Evolutionary conservation across 2,888 invertebrate species (phyloP), one percentile per base, ranked within the genome.

Genomic region (Polylopha cassiicola): DNA sequence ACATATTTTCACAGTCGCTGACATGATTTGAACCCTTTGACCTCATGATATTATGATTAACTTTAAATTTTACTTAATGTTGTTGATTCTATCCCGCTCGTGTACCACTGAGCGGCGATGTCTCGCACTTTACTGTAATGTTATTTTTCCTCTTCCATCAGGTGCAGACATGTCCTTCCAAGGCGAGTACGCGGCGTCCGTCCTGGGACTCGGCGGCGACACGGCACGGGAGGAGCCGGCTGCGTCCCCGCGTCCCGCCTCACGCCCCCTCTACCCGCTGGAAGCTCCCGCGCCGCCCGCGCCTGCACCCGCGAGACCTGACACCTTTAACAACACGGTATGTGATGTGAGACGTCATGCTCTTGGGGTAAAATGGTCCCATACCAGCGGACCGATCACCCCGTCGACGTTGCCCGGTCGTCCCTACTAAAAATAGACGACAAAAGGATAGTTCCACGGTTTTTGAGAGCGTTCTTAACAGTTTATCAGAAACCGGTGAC

Each of bases 171-270:
- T 96, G 90, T 90, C 92, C 33, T 89, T 95, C 52, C 95, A 95
- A 71, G 95, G 95, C 33, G 97, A 97, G 77, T 97, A 96, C 80
- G 96, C 95, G 32, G 94, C 96, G 13, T 95, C 95, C 67, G 91
- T 96, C 56, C 86, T 95, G 41, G 94, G 94, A 0, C 78, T 94
- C 32, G 89, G 89, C 50, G 89, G 89, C 39, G 91, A 92, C 43
- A 45, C 29, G 52, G 46, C 47, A 43, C 37, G 43, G 39, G 52
- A 21, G 46, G 53, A 6, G 60, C 48, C 48, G 50, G 65, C 37
- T 58, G 68, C 28, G 47, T 45, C 36, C 37, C 64, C 29, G 63
- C 69, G 24, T 51, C 72, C 34, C 65, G 73, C 39, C 57, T 67
- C 44, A 55, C 75, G 61, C n/a, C 22, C 32, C 16, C 23, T 14